A percentile compares a stretch with the other conserved stretches of the same genome.
phyloP scores from a whole-genome alignment of 2,113 vertebrate genomes.

The Takifugu bimaculatus region DNA sequence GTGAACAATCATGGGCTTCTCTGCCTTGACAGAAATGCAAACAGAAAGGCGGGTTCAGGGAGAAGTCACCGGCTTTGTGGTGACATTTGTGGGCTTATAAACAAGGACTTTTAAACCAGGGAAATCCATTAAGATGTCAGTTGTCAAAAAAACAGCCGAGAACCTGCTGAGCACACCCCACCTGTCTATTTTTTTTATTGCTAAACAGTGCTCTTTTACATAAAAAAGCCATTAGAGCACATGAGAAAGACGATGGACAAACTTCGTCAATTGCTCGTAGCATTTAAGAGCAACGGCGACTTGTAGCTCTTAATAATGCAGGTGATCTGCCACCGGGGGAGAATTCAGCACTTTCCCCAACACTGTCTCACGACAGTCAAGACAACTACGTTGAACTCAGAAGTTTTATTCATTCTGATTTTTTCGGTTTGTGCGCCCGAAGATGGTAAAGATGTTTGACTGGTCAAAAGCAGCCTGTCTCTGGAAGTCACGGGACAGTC shows the following conservation, averaged over 20 bases:
- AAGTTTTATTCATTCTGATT: background rate
- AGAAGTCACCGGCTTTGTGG: background rate
- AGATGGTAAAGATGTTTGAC: background rate
- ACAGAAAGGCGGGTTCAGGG: slow-evolving; percentile 31
- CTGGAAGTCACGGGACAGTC: background rate
- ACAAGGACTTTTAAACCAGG: slow-evolving; percentile 29
- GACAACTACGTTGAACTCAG: slow-evolving; percentile 10
- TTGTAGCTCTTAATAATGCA: slow-evolving; percentile 40
- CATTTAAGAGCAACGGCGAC: slow-evolving; percentile 25
- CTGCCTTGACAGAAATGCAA: slow-evolving; percentile 8
- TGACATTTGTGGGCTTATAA: slow-evolving; percentile 17
- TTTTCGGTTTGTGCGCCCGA: background rate
- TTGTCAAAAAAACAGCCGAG: slow-evolving; percentile 5
- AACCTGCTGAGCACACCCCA: slow-evolving; percentile 12
- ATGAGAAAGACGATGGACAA: slow-evolving; percentile 2
- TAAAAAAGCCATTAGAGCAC: slow-evolving; percentile 2
- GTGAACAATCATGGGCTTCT: background rate
- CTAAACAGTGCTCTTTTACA: slow-evolving; percentile 25
- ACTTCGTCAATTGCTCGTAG: slow-evolving; percentile 1
- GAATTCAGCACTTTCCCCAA: no score
- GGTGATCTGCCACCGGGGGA: slow-evolving; percentile 10
- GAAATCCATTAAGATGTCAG: slow-evolving; percentile 63
- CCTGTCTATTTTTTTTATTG: slow-evolving; percentile 44
- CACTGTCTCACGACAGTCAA: background rate
- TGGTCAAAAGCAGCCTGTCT: slow-evolving; percentile 1